A percentile compares a stretch with the other conserved stretches of the same genome.
Conservation (phyloP, 2,888 invertebrate genomes). For the Acrobasis suavella region DNA sequence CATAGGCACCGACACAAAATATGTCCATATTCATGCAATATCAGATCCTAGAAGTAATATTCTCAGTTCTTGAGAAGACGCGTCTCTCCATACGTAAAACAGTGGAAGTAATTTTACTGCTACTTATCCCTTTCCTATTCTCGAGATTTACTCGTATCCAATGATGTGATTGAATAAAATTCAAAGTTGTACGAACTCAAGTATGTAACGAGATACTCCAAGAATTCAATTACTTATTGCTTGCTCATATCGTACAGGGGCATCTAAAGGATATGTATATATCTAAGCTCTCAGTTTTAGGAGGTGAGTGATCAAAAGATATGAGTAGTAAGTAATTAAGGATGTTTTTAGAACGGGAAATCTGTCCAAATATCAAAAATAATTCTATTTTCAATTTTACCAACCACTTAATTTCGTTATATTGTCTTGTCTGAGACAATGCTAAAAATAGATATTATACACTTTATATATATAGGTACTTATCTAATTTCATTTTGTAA, state of each 20-base stretch:
- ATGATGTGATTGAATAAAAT: constrained; percentile 19
- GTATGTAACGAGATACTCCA: constrained; percentile 13
- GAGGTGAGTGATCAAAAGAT: too few species aligned
- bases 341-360: too few species aligned
- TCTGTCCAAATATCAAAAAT: too few species aligned
- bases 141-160: constrained; percentile 12
- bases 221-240: constrained; percentile 16
- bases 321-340: too few species aligned
- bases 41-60: neutral
- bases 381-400: too few species aligned
- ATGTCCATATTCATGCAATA: neutral
- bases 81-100: neutral
- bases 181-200: neutral
- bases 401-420: too few species aligned
- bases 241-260: neutral
- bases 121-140: constrained; percentile 19
- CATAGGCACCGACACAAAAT: neutral
- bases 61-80: neutral
- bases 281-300: too few species aligned
- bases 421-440: too few species aligned
- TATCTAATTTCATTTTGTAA: too few species aligned
- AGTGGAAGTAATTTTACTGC: constrained; percentile 8
- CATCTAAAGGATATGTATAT: neutral
- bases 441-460: too few species aligned
- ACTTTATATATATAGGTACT: too few species aligned